Evolutionary conservation across 2,113 vertebrate species (phyloP), one percentile per base, ranked within the genome.

Genomic region (Ictalurus furcatus): DNA sequence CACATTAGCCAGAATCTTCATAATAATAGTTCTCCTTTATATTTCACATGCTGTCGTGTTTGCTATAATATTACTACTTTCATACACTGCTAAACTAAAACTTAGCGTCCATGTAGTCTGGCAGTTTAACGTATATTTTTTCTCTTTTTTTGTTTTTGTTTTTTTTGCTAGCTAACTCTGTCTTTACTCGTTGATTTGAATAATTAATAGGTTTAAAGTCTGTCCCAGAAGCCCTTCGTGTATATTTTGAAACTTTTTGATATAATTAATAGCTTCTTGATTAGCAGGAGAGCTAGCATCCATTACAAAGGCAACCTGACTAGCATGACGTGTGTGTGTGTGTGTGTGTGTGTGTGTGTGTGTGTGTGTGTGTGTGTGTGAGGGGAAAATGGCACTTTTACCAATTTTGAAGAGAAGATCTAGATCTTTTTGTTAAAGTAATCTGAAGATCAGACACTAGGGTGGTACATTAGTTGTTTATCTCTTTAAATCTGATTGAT

Each of bases 1-100:
- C 34, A 34, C 34, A 34, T 34, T 34, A 11, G 6, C 67, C 17
- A 16, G 4, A 34, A 6, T 71, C 13, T 19, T 71, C 5, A 3
- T 34, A 6, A 7, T n/a, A 4, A n/a, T 0, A 0, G 4, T 28
- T n/a, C 28, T n/a, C 11, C 14, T n/a, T 8, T 11, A 28, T n/a
- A 5, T 69, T 34, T 71, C n/a, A 34, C n/a, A 17, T 14, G 13
- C n/a, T 71, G n/a, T 30, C 61, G 9, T 34, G 9, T 30, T 16
- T 69, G 67, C 1, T 34, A 1, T 34, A 6, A 14, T 21, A 17
- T 37, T 73, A 9, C 6, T 73, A 2, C 4, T 17, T 8, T 34
- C 2, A 69, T 14, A 14, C 11, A 30, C 4, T 14, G 28, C n/a
- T 69, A 19, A 71, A 17, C 4, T 71, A 37, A 37, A 3, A 37